Evolutionary conservation across 2,888 invertebrate genomes (phyloP), one percentile per base, ranked within the genome.

Genomic region (Odontothrips loti): DNA sequence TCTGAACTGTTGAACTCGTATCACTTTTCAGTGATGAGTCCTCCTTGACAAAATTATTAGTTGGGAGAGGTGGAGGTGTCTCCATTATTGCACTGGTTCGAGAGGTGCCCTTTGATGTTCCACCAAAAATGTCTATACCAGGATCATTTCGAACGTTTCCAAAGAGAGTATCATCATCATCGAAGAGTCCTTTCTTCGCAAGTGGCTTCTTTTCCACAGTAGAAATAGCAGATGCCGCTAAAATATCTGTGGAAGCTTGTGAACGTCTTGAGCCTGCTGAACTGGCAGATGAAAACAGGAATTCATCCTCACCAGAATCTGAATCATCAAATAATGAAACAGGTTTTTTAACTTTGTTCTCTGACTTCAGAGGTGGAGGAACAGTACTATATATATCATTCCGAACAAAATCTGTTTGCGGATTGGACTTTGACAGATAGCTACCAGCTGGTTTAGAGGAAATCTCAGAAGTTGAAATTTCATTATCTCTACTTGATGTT

Each of bases 81-180:
- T 58, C 58, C 17, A n/a, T 10, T 20, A 58, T 20, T 58, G 6
- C 34, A 43, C 84, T 0, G 85, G 85, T 47, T 84, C 83, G 29
- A 84, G 84, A 81, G 85, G 68, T 85, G 78, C 85, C 85, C 15
- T 84, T 81, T 47, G 84, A 83, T 47, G 84, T 83, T 79, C 84
- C 84, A 80, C 84, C 84, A 84, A 88, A 88, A 75, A 88, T 84
- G 84, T 88, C 87, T 80, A 86, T 86, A 80, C 85, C 85, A 82
- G 87, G 87, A 29, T 86, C 82, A 79, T 83, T 82, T 29, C 81
- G 68, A 75, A 27, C 82, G 63, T 82, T 83, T 27, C 81, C 80
- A 83, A 82, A 83, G 23, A 84, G 80, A 23, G 68, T 34, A 79
- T 82, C 82, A 79, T 84, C 84, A 82, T 82, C 83, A 43, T 84